Evolutionary conservation across 2,888 invertebrate species (phyloP), one percentile per base, ranked within the genome.

Genomic region (Chymomyza amoena): DNA sequence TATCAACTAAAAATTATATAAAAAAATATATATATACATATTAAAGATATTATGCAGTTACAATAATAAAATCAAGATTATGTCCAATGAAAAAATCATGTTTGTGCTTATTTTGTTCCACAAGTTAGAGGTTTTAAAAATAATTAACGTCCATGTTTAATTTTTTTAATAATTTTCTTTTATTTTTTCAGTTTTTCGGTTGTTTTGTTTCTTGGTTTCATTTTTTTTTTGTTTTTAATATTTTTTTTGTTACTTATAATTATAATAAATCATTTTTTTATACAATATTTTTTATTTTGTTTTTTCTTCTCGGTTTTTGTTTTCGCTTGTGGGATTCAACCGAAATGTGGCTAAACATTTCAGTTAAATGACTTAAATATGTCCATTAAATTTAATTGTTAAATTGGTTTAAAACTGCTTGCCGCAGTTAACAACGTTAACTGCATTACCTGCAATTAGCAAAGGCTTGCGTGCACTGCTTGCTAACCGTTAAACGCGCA

Each of bases 231-330:
- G 60, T 45, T 63, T 45, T 0, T 45, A 45, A 6, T 45, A 63
- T 63, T 20, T 59, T 59, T 80, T 78, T 72, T 78, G 70, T 79
- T 73, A 68, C 75, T 87, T 73, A 75, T 75, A 79, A 72, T 84
- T 88, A 84, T 73, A 88, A 83, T 83, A 88, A 83, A 88, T 87
- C 87, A 87, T 83, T 75, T 88, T 32, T 85, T 83, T 83, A 87
- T 88, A 88, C 89, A 83, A 84, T 88, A 77, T 87, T 88, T 87
- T 88, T 87, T 77, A 70, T 82, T 72, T 72, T 81, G 72, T 54
- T 54, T 54, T 81, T 69, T 75, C 13, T 76, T 64, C 68, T 86
- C 78, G 64, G 67, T 75, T n/a, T n/a, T 72, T 70, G 54, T 32
- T 32, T 32, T 6, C 32, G 6, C 20, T 54, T 54, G 16, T 54